Conservation (phyloP, 2,113 vertebrate genomes). For the Sturnus vulgaris region DNA sequence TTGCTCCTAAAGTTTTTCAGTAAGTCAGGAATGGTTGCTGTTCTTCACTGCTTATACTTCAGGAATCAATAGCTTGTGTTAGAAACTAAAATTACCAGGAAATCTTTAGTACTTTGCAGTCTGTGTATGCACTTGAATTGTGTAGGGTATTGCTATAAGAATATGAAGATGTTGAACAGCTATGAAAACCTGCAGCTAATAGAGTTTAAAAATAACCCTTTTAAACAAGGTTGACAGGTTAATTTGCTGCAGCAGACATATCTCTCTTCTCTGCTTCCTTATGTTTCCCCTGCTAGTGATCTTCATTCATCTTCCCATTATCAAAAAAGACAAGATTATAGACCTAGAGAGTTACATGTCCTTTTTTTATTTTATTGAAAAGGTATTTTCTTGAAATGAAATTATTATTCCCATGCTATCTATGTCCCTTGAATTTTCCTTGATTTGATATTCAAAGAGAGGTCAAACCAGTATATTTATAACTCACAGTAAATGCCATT, state of each 20-base stretch:
- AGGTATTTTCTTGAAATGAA: constrained; percentile 62
- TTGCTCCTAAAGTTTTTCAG: neutral
- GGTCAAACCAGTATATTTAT: constrained; percentile 38
- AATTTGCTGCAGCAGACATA: constrained; percentile 55
- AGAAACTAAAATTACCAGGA: neutral
- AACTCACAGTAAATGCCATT: constrained; percentile 8
- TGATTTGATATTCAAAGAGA: constrained; percentile 51
- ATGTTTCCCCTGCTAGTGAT: constrained; percentile 64
- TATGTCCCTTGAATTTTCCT: constrained; percentile 41
- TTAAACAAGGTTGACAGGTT: constrained; percentile 68
- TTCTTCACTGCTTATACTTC: neutral
- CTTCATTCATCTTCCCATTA: constrained; percentile 66
- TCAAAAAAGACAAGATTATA: constrained; percentile 65
- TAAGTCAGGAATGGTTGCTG: neutral
- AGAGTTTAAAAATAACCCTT: constrained; percentile 65
- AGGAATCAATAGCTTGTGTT: neutral
- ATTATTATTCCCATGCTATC: constrained; percentile 55
- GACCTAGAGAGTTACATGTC: constrained; percentile 54
- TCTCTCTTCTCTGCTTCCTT: constrained; percentile 53
- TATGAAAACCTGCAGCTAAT: constrained; percentile 33
- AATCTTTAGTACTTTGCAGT: neutral
- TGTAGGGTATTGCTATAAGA: neutral
- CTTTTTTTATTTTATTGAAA: constrained; percentile 50
- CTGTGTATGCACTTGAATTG: neutral
- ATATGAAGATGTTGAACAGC: constrained; percentile 50